phyloP scores from a whole-genome alignment of 2,888 invertebrate genomes.

The Oscheius sp. region DNA sequence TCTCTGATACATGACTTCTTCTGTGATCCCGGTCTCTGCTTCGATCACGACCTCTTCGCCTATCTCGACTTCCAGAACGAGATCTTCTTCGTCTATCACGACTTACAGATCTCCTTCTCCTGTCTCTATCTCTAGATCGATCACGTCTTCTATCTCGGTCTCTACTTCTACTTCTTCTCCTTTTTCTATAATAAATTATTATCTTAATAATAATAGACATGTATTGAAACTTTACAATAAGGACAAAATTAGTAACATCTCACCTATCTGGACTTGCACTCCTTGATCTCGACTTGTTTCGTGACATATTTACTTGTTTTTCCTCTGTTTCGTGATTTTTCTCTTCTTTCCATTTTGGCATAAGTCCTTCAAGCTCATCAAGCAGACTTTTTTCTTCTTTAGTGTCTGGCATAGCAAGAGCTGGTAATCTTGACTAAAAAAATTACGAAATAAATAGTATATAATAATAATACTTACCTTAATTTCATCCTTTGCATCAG shows the following conservation, averaged over 20 bases:
- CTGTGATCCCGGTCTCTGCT: slow-evolving; percentile 22
- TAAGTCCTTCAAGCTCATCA: slow-evolving; percentile 72
- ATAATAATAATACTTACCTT: slow-evolving; percentile 36
- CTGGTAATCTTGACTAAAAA: slow-evolving; percentile 61
- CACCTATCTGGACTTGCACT: slow-evolving; percentile 35
- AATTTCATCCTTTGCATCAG: slow-evolving; percentile 67
- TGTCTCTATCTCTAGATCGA: too few species aligned
- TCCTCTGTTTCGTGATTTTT: not conserved
- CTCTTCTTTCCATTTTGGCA: slow-evolving; percentile 63
- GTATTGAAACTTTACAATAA: too few species aligned
- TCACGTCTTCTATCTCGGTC: slow-evolving; percentile 34
- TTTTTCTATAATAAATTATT: too few species aligned
- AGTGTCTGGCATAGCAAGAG: slow-evolving; percentile 73
- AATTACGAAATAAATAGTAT: not conserved
- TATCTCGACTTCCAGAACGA: slow-evolving; percentile 9
- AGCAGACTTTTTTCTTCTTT: slow-evolving; percentile 65
- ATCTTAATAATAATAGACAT: too few species aligned
- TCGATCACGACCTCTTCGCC: slow-evolving; percentile 14
- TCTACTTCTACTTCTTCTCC: slow-evolving; percentile 35
- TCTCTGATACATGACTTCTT: slow-evolving; percentile 70
- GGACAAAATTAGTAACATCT: too few species aligned
- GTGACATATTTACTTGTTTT: not conserved
- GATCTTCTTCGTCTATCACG: slow-evolving; percentile 27
- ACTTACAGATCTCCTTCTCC: slow-evolving; percentile 1
- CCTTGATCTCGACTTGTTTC: slow-evolving; percentile 35